Evolutionary conservation across 2,888 invertebrate genomes (phyloP).

Genomic region (Caenorhabditis sp.): DNA sequence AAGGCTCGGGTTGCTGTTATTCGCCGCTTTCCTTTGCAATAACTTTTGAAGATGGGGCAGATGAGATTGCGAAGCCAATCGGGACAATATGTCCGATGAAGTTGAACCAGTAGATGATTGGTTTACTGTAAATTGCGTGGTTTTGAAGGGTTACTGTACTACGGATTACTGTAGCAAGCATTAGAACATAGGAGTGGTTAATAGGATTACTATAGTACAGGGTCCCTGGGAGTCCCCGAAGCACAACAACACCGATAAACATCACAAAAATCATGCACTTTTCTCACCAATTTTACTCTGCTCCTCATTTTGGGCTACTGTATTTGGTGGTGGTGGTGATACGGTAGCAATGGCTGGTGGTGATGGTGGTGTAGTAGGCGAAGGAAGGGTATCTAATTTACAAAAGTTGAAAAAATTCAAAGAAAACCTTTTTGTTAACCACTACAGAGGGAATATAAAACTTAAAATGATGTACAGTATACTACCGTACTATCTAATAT

Average conservation of each 20-base stretch:
- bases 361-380: neutral
- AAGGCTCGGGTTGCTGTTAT: constrained; percentile 13
- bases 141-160: neutral
- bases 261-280: too few species aligned
- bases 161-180: neutral
- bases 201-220: too few species aligned
- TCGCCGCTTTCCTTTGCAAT: constrained; percentile 33
- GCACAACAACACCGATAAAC: neutral
- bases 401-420: neutral
- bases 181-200: too few species aligned
- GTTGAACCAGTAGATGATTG: neutral
- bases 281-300: neutral
- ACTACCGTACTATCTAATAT: neutral
- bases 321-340: neutral
- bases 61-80: neutral
- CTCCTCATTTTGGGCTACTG: neutral
- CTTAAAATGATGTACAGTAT: neutral
- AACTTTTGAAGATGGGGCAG: constrained; percentile 28
- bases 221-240: neutral
- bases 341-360: neutral
- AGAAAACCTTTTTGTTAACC: neutral
- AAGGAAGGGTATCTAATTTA: neutral
- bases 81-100: constrained; percentile 1
- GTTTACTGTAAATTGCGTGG: neutral
- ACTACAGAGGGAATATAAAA: constrained; percentile 3